These are phyloP conservation scores for Muschampia plurimacula DNA, from an alignment of 2,888 invertebrate genomes.

Conservation along the genomic window DNA sequence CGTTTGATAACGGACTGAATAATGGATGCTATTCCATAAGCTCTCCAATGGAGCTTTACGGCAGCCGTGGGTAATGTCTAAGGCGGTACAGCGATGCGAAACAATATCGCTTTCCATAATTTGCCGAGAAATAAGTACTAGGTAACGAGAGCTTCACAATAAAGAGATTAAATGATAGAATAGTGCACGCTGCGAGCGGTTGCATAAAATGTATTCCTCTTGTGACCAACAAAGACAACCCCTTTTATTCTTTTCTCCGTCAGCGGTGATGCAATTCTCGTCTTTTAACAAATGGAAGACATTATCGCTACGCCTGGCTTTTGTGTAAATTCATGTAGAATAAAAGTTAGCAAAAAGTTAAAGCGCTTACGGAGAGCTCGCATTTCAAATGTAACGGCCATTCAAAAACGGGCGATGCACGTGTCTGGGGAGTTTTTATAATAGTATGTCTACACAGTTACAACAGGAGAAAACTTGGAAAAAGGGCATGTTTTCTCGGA, in stretches of 20 bases:
- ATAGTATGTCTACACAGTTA: slow-evolving; percentile 7
- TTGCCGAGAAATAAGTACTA: slow-evolving; percentile 51
- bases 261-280: slow-evolving; percentile 73
- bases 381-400: slow-evolving; percentile 70
- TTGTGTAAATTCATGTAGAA: slow-evolving; percentile 80
- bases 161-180: slow-evolving; percentile 65
- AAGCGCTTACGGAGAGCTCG: slow-evolving; percentile 68
- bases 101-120: slow-evolving; percentile 33
- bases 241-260: slow-evolving; percentile 67
- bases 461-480: slow-evolving; percentile 22
- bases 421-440: slow-evolving; percentile 32
- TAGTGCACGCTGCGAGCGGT: slow-evolving; percentile 58
- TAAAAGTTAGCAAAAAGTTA: slow-evolving; percentile 76
- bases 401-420: slow-evolving; percentile 41
- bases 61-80: slow-evolving; percentile 8
- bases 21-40: slow-evolving; percentile 21
- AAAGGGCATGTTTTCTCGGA: slow-evolving; percentile 11
- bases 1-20: slow-evolving; percentile 21
- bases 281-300: slow-evolving; percentile 81
- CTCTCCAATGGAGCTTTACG: slow-evolving; percentile 20
- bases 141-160: slow-evolving; percentile 58
- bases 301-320: slow-evolving; percentile 78
- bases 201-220: slow-evolving; percentile 75
- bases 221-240: slow-evolving; percentile 72
- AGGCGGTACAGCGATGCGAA: slow-evolving; percentile 15